Base-by-base conservation (phyloP, 2,797 vertebrate genomes). In the Aulostomus chinensis region DNA sequence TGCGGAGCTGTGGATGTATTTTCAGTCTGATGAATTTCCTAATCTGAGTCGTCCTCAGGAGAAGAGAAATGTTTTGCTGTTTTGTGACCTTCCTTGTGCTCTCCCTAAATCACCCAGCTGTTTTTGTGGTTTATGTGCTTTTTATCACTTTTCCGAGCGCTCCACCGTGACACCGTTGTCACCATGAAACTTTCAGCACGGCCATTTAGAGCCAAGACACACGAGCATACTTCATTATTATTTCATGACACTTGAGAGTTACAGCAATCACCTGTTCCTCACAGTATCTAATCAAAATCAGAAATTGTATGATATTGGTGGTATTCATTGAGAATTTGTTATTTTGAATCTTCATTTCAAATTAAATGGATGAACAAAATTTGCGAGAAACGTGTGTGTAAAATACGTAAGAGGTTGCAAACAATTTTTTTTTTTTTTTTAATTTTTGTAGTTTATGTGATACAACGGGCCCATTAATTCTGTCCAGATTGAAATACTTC, bases 181-280 rank as follows among this genome's bases (percentile, higher is more conserved):
- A 78, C 62, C 56, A 49, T 72, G 54, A 63, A 71, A 48, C 63
- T 57, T 55, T 26, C 21, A 21, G 35, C 60, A 75, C 41, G 39
- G 55, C 6, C 29, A 71, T n/a, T n/a, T n/a, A n/a, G n/a, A n/a
- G n/a, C n/a, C n/a, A n/a, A n/a, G n/a, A n/a, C n/a, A n/a, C n/a
- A n/a, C n/a, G n/a, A n/a, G n/a, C n/a, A n/a, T n/a, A n/a, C n/a
- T n/a, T n/a, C n/a, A n/a, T n/a, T 35, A 26, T 68, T 62, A 80
- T 78, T 65, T 60, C 42, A 58, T 31, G 58, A 53, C n/a, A n/a
- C n/a, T 74, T 16, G 33, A 63, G 66, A 51, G 72, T n/a, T n/a
- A n/a, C n/a, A n/a, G n/a, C n/a, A n/a, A n/a, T n/a, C 10, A 15
- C 24, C 26, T 21, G 21, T 11, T 15, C 28, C 38, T 43, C 49